Evolutionary conservation across 2,797 vertebrate species (phyloP).

Genomic region (Fistularia tabacaria): DNA sequence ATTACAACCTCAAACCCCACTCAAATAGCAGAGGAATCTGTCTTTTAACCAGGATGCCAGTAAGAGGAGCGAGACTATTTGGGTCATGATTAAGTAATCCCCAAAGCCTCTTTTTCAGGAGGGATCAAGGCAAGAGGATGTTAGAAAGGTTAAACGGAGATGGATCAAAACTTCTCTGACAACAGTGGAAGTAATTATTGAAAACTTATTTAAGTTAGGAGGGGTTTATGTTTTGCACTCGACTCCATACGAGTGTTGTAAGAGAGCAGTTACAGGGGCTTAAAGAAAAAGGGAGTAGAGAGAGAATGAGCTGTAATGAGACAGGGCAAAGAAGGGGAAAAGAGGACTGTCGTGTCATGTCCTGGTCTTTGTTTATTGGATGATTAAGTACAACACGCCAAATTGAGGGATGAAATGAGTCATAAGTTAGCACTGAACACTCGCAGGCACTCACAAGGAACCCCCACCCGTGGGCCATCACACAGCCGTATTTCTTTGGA

Average conservation of each 20-base stretch:
- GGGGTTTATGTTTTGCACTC: background rate
- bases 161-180: constrained; percentile 37
- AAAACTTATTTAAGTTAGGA: constrained; percentile 28
- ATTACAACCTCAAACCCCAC: constrained; percentile 46
- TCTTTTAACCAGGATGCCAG: constrained; percentile 47
- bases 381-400: constrained; percentile 42
- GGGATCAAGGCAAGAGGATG: constrained; percentile 51
- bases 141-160: constrained; percentile 64
- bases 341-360: constrained; percentile 14
- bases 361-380: constrained; percentile 64
- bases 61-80: constrained; percentile 52
- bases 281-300: constrained; percentile 38
- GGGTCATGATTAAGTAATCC: constrained; percentile 71
- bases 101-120: constrained; percentile 59
- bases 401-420: constrained; percentile 63
- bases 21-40: constrained; percentile 48
- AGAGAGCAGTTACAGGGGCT: constrained; percentile 4
- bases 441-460: constrained; percentile 10
- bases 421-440: constrained; percentile 57
- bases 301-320: constrained; percentile 40
- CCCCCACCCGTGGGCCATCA: constrained; percentile 28
- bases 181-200: constrained; percentile 45
- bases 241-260: background rate
- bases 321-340: constrained; percentile 17
- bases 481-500: constrained; percentile 50